Evolutionary conservation across 2,888 invertebrate species (phyloP).

Genomic region (Lasioglossum figueresi): DNA sequence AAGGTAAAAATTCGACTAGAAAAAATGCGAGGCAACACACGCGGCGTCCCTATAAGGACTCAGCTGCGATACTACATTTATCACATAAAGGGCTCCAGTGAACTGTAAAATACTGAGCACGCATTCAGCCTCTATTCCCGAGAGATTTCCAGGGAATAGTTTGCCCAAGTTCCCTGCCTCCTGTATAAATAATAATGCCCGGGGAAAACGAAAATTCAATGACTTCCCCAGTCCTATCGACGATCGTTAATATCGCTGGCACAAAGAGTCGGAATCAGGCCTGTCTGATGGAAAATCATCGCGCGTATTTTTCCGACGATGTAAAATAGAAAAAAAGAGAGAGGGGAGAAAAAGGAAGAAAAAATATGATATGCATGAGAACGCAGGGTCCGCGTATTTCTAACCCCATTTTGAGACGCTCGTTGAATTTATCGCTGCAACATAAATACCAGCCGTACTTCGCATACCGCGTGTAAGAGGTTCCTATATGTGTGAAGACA

Average conservation of each 20-base stretch:
- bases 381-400: constrained; percentile 66
- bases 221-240: constrained; percentile 13
- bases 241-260: not conserved
- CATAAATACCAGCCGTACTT: constrained; percentile 70
- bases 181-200: constrained; percentile 5
- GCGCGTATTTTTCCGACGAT: constrained; percentile 27
- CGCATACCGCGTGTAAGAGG: constrained; percentile 66
- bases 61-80: constrained; percentile 31
- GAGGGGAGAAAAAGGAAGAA: constrained; percentile 1
- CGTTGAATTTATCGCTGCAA: constrained; percentile 69
- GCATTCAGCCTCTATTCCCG: constrained; percentile 19
- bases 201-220: not conserved
- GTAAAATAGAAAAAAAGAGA: not conserved
- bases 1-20: constrained; percentile 9
- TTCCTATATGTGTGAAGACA: constrained; percentile 59
- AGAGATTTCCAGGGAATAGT: constrained; percentile 23
- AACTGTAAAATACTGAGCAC: constrained; percentile 19
- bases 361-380: constrained; percentile 62
- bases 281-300: constrained; percentile 27
- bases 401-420: constrained; percentile 72
- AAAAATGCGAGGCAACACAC: constrained; percentile 13
- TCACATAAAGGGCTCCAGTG: constrained; percentile 28
- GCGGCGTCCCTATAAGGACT: constrained; percentile 9
- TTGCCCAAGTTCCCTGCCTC: constrained; percentile 13
- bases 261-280: not conserved